These are phyloP conservation scores for Lissonota sp. DNA, from an alignment of 2,888 invertebrate genomes.

Conservation along the genomic window DNA sequence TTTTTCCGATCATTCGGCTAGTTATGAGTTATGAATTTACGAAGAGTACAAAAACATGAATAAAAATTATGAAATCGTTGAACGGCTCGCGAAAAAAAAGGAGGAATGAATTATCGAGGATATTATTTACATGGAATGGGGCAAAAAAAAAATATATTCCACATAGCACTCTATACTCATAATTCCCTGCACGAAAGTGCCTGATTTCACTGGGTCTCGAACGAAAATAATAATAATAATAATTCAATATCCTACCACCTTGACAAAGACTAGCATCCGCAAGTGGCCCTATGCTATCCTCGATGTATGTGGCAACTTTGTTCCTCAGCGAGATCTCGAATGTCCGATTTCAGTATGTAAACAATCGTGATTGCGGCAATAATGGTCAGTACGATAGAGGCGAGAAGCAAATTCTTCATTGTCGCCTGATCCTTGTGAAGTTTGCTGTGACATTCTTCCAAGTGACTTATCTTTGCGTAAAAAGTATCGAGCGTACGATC, in stretches of 20 bases:
- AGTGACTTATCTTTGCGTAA: constrained; percentile 80
- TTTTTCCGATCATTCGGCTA: background rate
- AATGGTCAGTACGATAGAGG: constrained; percentile 84
- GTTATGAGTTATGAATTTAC: constrained; percentile 19
- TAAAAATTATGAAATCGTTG: constrained; percentile 16
- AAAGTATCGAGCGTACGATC: constrained; percentile 77
- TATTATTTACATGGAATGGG: constrained; percentile 56
- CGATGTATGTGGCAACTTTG: constrained; percentile 72
- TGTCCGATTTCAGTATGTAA: constrained; percentile 83
- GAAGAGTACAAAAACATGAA: constrained; percentile 33
- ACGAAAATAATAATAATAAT: background rate
- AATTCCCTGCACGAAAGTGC: background rate
- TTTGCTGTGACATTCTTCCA: constrained; percentile 83
- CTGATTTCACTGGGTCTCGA: background rate
- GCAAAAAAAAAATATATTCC: constrained; percentile 7
- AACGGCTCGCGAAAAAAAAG: constrained; percentile 20
- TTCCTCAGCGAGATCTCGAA: constrained; percentile 73
- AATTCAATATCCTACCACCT: background rate
- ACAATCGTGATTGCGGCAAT: constrained; percentile 82
- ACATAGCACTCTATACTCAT: constrained; percentile 13
- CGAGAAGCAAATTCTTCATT: constrained; percentile 85
- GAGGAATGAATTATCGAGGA: constrained; percentile 49
- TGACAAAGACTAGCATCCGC: constrained; percentile 51
- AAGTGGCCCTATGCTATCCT: constrained; percentile 61
- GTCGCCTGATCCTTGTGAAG: constrained; percentile 84